Conservation (phyloP, 2,888 invertebrate species). For the Balanococcus diminutus region DNA sequence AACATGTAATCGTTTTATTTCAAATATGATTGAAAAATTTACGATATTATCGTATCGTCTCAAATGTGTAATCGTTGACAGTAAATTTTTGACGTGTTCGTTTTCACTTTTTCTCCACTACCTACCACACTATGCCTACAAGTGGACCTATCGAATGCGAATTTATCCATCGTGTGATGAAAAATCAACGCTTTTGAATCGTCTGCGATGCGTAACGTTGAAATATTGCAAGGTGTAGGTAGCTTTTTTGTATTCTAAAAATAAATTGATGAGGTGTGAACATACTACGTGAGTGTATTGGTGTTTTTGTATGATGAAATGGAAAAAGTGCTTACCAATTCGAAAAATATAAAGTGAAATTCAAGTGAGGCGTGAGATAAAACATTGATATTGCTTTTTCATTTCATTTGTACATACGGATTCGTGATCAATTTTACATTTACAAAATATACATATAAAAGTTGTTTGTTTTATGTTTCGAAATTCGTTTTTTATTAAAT, state of each 20-base stretch:
- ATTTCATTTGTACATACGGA: no score
- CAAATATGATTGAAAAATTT: conserved; percentile 15
- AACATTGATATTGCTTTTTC: no score
- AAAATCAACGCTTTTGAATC: not conserved
- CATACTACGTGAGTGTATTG: not conserved
- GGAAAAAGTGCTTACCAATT: not conserved
- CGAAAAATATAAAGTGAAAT: no score
- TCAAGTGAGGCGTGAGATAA: no score
- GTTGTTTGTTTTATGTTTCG: no score
- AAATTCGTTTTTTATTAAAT: no score
- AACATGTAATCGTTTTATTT: not conserved
- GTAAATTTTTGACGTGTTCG: conserved; percentile 14
- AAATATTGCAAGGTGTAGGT: not conserved
- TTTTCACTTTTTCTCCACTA: not conserved
- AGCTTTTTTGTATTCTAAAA: not conserved
- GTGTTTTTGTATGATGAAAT: not conserved
- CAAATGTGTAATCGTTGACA: conserved; percentile 26
- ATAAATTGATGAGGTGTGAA: not conserved
- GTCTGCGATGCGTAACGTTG: not conserved
- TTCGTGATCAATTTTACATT: no score
- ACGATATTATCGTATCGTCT: conserved; percentile 11
- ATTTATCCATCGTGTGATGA: not conserved
- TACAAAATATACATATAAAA: no score
- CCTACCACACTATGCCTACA: no score
- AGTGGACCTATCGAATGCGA: not conserved